Conservation (phyloP, 2,888 invertebrate genomes). For the Desoria tigrina region DNA sequence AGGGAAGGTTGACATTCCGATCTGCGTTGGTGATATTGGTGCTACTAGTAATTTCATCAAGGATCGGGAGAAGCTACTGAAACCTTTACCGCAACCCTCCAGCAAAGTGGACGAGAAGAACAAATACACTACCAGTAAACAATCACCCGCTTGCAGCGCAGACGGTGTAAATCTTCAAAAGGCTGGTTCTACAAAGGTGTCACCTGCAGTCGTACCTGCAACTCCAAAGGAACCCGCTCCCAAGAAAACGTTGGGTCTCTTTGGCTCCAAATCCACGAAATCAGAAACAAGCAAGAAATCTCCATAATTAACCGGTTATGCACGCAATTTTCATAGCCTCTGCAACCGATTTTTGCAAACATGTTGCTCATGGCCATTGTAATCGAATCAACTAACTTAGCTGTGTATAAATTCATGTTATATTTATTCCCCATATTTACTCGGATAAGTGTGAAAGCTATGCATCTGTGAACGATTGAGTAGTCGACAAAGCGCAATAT, state of each 20-base stretch:
- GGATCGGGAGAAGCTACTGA: background rate
- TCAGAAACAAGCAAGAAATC: conserved; percentile 3
- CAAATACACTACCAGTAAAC: background rate
- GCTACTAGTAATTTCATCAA: background rate
- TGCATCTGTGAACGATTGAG: no score
- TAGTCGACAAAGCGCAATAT: no score
- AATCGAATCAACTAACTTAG: no score
- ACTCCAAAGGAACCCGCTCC: background rate
- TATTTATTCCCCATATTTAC: no score
- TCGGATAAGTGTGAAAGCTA: no score
- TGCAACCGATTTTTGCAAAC: background rate
- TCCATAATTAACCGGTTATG: background rate
- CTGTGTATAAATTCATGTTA: no score
- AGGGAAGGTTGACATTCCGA: background rate
- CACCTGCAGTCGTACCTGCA: background rate
- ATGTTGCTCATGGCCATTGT: background rate
- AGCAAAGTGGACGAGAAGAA: background rate
- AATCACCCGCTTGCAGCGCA: background rate
- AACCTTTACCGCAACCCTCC: background rate
- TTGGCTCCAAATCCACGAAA: background rate
- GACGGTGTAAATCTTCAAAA: background rate
- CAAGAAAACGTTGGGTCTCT: background rate
- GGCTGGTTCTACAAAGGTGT: background rate
- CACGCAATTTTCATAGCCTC: no score
- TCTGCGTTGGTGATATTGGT: background rate